Evolutionary conservation across 2,888 invertebrate species (phyloP).

Genomic region (Caenorhabditis doughertyi): DNA sequence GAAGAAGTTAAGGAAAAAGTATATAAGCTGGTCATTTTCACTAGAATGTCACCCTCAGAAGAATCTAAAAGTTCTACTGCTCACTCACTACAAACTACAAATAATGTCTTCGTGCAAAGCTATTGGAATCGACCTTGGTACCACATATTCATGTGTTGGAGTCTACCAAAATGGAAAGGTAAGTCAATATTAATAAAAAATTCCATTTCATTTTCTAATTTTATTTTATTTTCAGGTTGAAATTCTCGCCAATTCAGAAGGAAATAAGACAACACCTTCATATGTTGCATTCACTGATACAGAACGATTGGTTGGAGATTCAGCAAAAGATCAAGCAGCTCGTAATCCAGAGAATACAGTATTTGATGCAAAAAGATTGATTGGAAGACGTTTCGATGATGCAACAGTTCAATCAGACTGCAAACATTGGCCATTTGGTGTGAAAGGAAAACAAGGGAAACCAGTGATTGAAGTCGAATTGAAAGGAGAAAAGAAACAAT

Average conservation of each 20-base stretch:
- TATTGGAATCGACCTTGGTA: slow-evolving; percentile 75
- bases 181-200: not conserved
- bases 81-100: slow-evolving; percentile 54
- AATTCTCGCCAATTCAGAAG: slow-evolving; percentile 85
- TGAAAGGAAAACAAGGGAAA: slow-evolving; percentile 73
- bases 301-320: slow-evolving; percentile 84
- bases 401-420: slow-evolving; percentile 83
- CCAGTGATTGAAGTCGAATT: slow-evolving; percentile 87
- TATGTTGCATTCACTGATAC: slow-evolving; percentile 85
- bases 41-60: slow-evolving; percentile 33
- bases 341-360: slow-evolving; percentile 83
- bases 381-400: slow-evolving; percentile 84
- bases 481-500: slow-evolving; percentile 90
- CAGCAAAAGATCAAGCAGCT: slow-evolving; percentile 85
- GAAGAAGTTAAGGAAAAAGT: slow-evolving; percentile 42
- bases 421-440: slow-evolving; percentile 82
- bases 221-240: slow-evolving; percentile 81
- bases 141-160: slow-evolving; percentile 65
- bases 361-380: slow-evolving; percentile 83
- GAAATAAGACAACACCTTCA: slow-evolving; percentile 88
- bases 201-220: slow-evolving; percentile 83
- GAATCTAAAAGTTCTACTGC: slow-evolving; percentile 52
- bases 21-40: slow-evolving; percentile 52
- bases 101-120: slow-evolving; percentile 73
- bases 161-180: slow-evolving; percentile 35